phyloP scores from a whole-genome alignment of 2,113 vertebrate genomes.

The Excalfactoria chinensis region DNA sequence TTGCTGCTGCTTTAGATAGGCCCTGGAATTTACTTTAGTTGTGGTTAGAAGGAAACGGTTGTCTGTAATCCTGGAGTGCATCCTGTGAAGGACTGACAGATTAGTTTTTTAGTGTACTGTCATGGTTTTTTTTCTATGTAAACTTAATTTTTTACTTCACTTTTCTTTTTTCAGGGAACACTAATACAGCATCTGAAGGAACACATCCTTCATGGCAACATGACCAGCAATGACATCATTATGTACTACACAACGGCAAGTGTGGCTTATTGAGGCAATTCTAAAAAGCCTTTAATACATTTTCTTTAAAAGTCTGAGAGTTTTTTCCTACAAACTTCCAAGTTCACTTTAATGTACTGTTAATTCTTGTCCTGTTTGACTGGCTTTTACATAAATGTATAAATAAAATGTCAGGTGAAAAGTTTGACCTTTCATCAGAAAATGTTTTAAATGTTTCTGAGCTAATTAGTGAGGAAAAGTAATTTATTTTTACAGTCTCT shows the following conservation, averaged over 20 bases:
- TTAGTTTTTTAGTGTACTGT: not conserved
- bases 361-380: not conserved
- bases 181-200: constrained; percentile 97
- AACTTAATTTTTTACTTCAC: not conserved
- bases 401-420: not conserved
- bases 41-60: not conserved
- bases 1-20: constrained; percentile 10
- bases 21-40: constrained; percentile 20
- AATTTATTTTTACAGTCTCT: constrained; percentile 21
- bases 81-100: not conserved
- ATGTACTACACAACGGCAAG: constrained; percentile 95
- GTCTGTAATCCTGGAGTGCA: not conserved
- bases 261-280: not conserved
- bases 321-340: not conserved
- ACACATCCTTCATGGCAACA: constrained; percentile 92
- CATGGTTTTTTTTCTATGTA: not conserved
- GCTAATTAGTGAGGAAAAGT: not conserved
- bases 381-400: not conserved
- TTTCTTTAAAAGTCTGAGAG: not conserved
- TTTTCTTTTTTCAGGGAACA: constrained; percentile 81
- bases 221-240: constrained; percentile 87
- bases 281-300: not conserved
- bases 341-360: not conserved
- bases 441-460: constrained; percentile 10
- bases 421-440: not conserved